Evolutionary conservation across 2,888 invertebrate genomes (phyloP).

Genomic region (Coelogynopora nodosa): DNA sequence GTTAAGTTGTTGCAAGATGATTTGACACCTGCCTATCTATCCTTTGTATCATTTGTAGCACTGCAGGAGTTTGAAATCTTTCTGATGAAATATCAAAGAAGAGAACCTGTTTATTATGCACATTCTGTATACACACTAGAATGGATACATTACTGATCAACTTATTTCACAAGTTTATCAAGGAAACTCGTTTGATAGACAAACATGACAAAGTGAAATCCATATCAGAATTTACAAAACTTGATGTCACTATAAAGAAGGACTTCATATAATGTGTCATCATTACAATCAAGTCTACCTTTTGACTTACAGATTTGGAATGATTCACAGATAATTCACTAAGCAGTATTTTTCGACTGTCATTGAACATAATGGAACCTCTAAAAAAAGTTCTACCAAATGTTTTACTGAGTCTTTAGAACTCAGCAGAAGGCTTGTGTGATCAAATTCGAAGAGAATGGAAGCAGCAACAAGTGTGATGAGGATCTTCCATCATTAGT

Average conservation of each 20-base stretch:
- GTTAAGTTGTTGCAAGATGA: constrained; percentile 20
- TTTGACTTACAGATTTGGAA: too few relatives aligned
- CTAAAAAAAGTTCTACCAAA: too few relatives aligned
- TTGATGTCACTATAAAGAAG: constrained; percentile 16
- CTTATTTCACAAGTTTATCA: background rate
- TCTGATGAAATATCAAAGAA: constrained; percentile 29
- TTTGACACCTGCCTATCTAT: constrained; percentile 23
- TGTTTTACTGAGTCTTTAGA: too few relatives aligned
- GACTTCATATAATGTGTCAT: too few relatives aligned
- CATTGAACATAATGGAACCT: too few relatives aligned
- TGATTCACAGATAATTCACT: too few relatives aligned
- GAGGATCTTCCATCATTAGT: too few relatives aligned
- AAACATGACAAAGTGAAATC: constrained; percentile 10
- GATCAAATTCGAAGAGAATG: too few relatives aligned
- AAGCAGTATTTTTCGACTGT: too few relatives aligned
- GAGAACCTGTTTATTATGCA: constrained; percentile 11
- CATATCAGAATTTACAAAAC: constrained; percentile 19
- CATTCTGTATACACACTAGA: background rate
- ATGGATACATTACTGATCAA: background rate
- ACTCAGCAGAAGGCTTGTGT: too few relatives aligned
- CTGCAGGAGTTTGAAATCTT: constrained; percentile 24
- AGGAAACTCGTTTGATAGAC: background rate
- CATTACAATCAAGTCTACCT: too few relatives aligned
- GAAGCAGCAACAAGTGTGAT: too few relatives aligned
- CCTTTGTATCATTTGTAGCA: constrained; percentile 13